Base-by-base conservation (phyloP, 1,140 invertebrate species). In the Drosophila santomea region DNA sequence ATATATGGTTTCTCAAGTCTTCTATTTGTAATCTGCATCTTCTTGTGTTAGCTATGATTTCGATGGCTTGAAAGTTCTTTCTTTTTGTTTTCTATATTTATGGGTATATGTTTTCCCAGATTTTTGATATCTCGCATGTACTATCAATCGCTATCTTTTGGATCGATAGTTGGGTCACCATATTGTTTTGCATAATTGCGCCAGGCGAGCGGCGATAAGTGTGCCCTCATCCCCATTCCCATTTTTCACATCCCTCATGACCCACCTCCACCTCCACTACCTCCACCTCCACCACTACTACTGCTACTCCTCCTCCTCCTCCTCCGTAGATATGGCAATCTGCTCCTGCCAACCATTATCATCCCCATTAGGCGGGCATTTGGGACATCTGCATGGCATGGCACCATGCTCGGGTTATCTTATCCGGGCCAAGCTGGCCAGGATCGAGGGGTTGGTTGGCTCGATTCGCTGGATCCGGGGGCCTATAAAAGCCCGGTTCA, bases 111-210 rank as follows among this genome's bases (percentile, higher is more conserved):
- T 32, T 47, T 47, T 12, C 35, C 25, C 2, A 10, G 55, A 59
- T 62, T 60, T 50, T 36, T 10, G 32, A 4, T 55, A 64, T 76
- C 62, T 67, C 12, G 0, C 4, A 8, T 25, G 23, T 58, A 43
- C 36, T 66, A 66, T 50, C 57, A 41, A 7, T 44, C 45, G 41
- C 69, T 72, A 77, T 78, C 68, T 58, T 54, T 35, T 77, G 75
- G 83, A 88, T 88, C 83, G 84, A 88, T 88, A 83, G 75, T 39
- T 39, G 54, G 50, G 63, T 64, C 84, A 82, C 83, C 84, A 88
- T 88, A 83, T 88, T 88, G 83, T 83, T 88, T 83, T 89, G 75
- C 80, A 83, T 88, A 88, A 88, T 71, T 89, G 64, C 52, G 63
- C 57, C 81, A 58, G 66, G 74, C 72, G 51, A 39, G 20, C 54